phyloP scores from a whole-genome alignment of 2,113 vertebrate genomes.

The Pseudorectes ferrugineus region DNA sequence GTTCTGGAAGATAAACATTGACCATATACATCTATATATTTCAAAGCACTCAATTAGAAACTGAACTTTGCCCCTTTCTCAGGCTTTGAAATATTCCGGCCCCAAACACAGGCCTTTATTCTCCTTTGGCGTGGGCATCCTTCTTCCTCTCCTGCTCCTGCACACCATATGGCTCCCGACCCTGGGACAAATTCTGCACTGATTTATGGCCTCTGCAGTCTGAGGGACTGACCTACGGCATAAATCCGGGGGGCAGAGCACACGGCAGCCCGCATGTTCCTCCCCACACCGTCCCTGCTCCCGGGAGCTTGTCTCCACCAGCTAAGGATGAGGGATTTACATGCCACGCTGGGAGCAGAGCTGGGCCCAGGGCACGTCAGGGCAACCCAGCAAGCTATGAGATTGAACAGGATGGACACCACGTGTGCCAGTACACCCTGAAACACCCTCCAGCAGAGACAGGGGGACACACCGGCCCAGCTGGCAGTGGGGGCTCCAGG shows the following conservation, averaged over 20 bases:
- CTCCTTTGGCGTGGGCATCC: not conserved
- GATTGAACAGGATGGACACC: rapidly evolving
- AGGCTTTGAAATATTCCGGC: constrained; percentile 35
- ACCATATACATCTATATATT: constrained; percentile 33
- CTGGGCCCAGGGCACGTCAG: not conserved
- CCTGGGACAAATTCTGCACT: not conserved
- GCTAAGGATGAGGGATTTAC: not conserved
- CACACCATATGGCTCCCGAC: constrained; percentile 12
- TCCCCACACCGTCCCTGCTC: not conserved
- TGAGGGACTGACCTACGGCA: not conserved
- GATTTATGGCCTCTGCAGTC: constrained; percentile 16
- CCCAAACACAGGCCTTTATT: not conserved
- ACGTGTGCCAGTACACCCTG: not conserved
- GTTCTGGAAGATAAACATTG: constrained; percentile 45
- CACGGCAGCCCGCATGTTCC: not conserved
- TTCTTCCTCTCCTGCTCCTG: not conserved
- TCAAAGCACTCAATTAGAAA: constrained; percentile 45
- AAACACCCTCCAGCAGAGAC: not conserved
- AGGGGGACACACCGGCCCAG: rapidly evolving
- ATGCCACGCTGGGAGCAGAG: not conserved
- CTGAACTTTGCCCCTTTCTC: constrained; percentile 56
- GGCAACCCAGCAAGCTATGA: not conserved
- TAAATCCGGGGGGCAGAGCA: not conserved
- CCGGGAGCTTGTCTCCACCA: rapidly evolving
- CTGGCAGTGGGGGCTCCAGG: rapidly evolving